These are phyloP conservation scores for Heliothis virescens DNA, from an alignment of 1,140 invertebrate genomes.

Conservation along the genomic window DNA sequence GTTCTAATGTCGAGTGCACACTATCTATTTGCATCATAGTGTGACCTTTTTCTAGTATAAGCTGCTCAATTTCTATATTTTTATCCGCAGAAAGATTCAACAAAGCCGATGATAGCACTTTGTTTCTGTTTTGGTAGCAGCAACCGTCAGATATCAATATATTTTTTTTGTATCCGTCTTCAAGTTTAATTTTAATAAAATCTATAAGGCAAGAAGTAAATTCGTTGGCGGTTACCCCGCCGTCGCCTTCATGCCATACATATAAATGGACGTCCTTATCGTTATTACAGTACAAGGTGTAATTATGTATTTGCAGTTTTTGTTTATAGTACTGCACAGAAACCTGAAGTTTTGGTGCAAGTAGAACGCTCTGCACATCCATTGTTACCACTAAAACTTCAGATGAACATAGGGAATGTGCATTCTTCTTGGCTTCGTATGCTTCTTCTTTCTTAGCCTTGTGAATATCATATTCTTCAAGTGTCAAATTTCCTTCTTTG, in stretches of 20 bases:
- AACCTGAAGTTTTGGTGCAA: slow-evolving; percentile 48
- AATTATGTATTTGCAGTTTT: slow-evolving; percentile 63
- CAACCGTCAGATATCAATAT: slow-evolving; percentile 6
- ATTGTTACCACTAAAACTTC: not conserved
- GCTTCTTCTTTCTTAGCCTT: slow-evolving; percentile 1
- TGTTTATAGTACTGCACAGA: slow-evolving; percentile 60
- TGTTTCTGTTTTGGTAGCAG: slow-evolving; percentile 48
- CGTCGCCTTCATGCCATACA: slow-evolving; percentile 68
- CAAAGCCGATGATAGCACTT: slow-evolving; percentile 20
- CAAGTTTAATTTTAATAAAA: no score
- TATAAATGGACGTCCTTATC: slow-evolving; percentile 61
- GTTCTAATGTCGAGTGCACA: slow-evolving; percentile 24
- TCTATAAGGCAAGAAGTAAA: slow-evolving; percentile 11
- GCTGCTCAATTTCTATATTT: slow-evolving; percentile 10
- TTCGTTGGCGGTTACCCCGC: slow-evolving; percentile 62
- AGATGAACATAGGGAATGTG: not conserved
- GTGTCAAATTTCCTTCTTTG: not conserved
- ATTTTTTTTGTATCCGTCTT: no score
- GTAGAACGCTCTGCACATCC: slow-evolving; percentile 2
- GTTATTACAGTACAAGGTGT: slow-evolving; percentile 58
- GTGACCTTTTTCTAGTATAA: slow-evolving; percentile 51
- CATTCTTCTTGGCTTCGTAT: not conserved
- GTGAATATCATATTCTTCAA: not conserved
- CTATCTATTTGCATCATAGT: slow-evolving; percentile 54
- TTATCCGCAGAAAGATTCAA: not conserved